A percentile compares a stretch with the other conserved stretches of the same genome.
Conservation (phyloP, 1,140 invertebrate genomes). For the Ephestia elutella region DNA sequence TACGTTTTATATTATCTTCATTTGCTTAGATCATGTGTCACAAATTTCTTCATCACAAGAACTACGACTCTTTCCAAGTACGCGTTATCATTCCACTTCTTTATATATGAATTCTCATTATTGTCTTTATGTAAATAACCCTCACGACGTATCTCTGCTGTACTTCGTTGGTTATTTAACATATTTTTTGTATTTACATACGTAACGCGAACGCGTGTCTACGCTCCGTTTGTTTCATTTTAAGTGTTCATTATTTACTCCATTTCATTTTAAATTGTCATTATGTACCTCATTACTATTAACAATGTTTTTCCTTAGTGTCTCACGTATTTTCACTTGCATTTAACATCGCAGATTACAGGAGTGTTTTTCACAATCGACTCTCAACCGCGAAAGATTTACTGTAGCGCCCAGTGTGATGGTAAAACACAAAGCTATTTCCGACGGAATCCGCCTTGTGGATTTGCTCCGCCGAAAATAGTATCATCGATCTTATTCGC, state of each 20-base stretch:
- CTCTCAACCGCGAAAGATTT: conserved; percentile 54
- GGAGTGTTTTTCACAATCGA: conserved; percentile 59
- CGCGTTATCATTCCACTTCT: conserved; percentile 2
- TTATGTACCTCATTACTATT: background rate
- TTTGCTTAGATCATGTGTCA: no score
- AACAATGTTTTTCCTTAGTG: conserved; percentile 7
- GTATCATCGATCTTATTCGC: conserved; percentile 63
- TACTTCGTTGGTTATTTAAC: conserved; percentile 1
- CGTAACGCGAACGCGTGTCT: background rate
- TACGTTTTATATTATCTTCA: no score
- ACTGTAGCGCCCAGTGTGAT: conserved; percentile 35
- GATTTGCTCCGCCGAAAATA: conserved; percentile 63
- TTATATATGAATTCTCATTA: background rate
- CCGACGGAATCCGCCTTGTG: conserved; percentile 62
- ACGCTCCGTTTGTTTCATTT: background rate
- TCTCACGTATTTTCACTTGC: background rate
- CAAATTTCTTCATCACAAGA: no score
- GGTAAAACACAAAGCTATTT: conserved; percentile 62
- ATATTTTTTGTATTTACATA: conserved; percentile 1
- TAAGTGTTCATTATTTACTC: background rate
- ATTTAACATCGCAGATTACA: conserved; percentile 21
- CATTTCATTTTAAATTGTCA: background rate
- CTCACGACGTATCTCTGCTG: conserved; percentile 15
- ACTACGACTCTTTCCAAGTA: no score
- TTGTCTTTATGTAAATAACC: conserved; percentile 29